These are phyloP conservation scores for Euura lappo DNA, from an alignment of 1,140 invertebrate species.

Conservation along the genomic window DNA sequence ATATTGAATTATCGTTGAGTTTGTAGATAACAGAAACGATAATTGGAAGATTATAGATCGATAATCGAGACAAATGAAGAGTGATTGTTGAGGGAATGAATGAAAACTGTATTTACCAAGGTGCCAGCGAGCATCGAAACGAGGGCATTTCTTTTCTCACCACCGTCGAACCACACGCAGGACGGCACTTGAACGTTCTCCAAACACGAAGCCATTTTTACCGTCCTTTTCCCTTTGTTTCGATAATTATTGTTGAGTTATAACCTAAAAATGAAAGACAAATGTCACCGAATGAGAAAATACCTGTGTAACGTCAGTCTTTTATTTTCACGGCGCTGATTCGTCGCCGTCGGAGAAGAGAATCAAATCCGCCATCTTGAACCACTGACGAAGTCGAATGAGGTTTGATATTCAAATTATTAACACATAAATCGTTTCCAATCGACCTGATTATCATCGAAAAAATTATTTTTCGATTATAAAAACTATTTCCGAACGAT, in stretches of 20 bases:
- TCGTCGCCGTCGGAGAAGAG: not conserved
- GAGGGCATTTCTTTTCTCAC: constrained; percentile 81
- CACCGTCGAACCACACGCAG: constrained; percentile 70
- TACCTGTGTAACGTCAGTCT: not conserved
- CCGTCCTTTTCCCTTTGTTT: not conserved
- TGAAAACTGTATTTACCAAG: constrained; percentile 73
- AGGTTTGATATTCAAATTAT: too few species aligned
- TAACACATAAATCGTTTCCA: too few species aligned
- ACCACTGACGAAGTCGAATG: too few species aligned
- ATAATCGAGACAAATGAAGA: constrained; percentile 20
- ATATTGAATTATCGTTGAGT: constrained; percentile 36
- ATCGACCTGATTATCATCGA: too few species aligned
- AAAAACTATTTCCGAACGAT: too few species aligned
- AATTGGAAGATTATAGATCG: not conserved
- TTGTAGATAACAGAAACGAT: constrained; percentile 18
- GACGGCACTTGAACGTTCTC: constrained; percentile 62
- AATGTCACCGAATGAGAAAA: not conserved
- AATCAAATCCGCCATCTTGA: not conserved
- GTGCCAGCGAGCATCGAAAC: constrained; percentile 83
- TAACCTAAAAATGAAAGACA: not conserved
- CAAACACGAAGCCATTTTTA: constrained; percentile 52
- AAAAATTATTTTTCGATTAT: too few species aligned
- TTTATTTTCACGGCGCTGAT: not conserved
- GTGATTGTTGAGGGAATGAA: not conserved
- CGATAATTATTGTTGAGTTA: not conserved